These are phyloP conservation scores for Anagyrus pseudococci DNA, from an alignment of 2,888 invertebrate genomes.

Conservation along the genomic window DNA sequence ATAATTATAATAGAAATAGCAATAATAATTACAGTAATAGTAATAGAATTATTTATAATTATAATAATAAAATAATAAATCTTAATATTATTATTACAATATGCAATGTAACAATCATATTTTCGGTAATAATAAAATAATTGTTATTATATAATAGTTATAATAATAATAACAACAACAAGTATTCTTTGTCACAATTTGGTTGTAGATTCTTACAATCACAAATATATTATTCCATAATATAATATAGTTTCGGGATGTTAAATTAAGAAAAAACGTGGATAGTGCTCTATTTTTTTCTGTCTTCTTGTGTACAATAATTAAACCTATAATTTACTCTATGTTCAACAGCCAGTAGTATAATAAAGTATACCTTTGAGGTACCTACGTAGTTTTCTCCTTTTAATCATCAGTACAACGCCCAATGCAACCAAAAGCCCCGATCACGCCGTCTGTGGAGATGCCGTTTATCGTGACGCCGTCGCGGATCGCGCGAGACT, in stretches of 20 bases:
- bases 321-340: constrained; percentile 61
- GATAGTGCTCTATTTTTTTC: constrained; percentile 57
- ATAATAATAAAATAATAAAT: constrained; percentile 43
- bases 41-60: constrained; percentile 45
- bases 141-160: constrained; percentile 48
- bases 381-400: constrained; percentile 60
- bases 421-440: constrained; percentile 51
- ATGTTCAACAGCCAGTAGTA: constrained; percentile 63
- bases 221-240: constrained; percentile 61
- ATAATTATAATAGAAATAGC: constrained; percentile 46
- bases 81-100: constrained; percentile 47
- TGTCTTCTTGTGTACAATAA: constrained; percentile 56
- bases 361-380: constrained; percentile 62
- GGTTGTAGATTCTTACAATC: constrained; percentile 63
- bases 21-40: constrained; percentile 36
- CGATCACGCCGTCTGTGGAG: no score
- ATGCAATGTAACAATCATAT: constrained; percentile 55
- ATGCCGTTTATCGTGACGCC: constrained; percentile 45
- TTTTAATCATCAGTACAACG: constrained; percentile 53
- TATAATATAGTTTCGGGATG: constrained; percentile 56
- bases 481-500: constrained; percentile 29
- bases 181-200: constrained; percentile 62
- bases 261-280: constrained; percentile 59
- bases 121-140: constrained; percentile 41
- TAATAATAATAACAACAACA: constrained; percentile 56